phyloP scores from a whole-genome alignment of 2,888 invertebrate species.

The Morpho helenor region DNA sequence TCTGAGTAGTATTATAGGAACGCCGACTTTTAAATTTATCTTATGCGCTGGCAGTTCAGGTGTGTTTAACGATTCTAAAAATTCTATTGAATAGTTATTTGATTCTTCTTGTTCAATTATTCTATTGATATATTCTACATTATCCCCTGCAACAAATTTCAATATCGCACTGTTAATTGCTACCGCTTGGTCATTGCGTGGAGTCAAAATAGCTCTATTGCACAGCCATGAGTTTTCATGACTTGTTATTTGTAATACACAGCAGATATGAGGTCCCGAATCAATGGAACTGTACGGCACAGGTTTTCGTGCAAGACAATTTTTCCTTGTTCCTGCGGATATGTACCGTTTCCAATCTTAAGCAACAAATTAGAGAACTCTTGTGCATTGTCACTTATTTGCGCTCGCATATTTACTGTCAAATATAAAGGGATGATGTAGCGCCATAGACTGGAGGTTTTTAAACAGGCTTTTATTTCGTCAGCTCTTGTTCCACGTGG shows the following conservation, averaged over 20 bases:
- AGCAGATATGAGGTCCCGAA: conserved; percentile 11
- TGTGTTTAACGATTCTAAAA: conserved; percentile 16
- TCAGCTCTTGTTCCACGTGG: too few relatives aligned
- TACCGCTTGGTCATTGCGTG: conserved; percentile 10
- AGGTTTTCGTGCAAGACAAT: not conserved
- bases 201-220: conserved; percentile 11
- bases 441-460: not conserved
- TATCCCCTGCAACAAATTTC: too few relatives aligned
- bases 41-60: conserved; percentile 13
- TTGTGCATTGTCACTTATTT: conserved; percentile 1
- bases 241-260: conserved; percentile 7
- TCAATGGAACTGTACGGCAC: conserved; percentile 3
- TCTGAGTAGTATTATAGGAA: conserved; percentile 16
- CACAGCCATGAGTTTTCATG: conserved; percentile 9
- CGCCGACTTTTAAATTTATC: conserved; percentile 15
- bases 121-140: too few relatives aligned
- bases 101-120: too few relatives aligned
- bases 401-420: conserved; percentile 4
- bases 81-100: conserved; percentile 10
- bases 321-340: conserved; percentile 9
- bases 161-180: conserved; percentile 5
- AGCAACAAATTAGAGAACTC: not conserved
- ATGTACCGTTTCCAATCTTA: conserved; percentile 1
- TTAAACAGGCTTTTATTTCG: too few relatives aligned
- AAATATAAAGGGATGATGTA: not conserved